These are phyloP conservation scores for Sylvietta virens DNA, from an alignment of 2,113 vertebrate genomes.

Conservation along the genomic window DNA sequence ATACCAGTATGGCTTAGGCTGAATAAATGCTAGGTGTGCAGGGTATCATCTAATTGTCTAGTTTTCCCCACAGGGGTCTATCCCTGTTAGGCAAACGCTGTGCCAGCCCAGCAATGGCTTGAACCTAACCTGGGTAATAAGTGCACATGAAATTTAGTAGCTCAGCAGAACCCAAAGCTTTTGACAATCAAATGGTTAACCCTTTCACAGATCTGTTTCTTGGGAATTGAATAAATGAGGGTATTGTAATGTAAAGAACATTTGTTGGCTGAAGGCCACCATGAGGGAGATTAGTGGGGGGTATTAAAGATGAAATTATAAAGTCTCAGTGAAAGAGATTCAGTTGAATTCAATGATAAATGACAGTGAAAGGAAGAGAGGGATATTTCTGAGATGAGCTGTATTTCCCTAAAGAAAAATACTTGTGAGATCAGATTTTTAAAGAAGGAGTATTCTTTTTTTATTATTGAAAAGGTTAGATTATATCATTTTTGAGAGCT, in stretches of 20 bases:
- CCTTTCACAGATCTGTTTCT: conserved; percentile 42
- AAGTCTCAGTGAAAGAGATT: conserved; percentile 62
- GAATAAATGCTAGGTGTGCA: conserved; percentile 6
- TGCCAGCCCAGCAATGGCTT: conserved; percentile 25
- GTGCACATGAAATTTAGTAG: conserved; percentile 53
- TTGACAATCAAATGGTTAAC: conserved; percentile 61
- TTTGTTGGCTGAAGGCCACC: conserved; percentile 63
- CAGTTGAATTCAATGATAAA: conserved; percentile 63
- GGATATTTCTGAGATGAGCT: conserved; percentile 53
- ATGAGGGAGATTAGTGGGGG: conserved; percentile 67
- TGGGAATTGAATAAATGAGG: conserved; percentile 51
- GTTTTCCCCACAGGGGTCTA: conserved; percentile 49
- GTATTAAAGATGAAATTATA: conserved; percentile 68
- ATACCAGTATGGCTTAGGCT: conserved; percentile 3
- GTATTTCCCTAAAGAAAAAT: conserved; percentile 60
- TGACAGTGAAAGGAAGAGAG: conserved; percentile 50
- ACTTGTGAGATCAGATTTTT: conserved; percentile 57
- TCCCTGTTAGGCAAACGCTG: conserved; percentile 35
- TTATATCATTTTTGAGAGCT: conserved; percentile 64
- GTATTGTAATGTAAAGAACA: conserved; percentile 64
- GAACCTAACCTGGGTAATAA: conserved; percentile 57
- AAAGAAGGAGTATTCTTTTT: conserved; percentile 51
- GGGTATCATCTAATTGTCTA: conserved; percentile 48
- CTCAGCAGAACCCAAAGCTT: conserved; percentile 57
- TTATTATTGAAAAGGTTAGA: conserved; percentile 60